Conservation (phyloP, 2,113 vertebrate genomes). For the Pangasianodon gigas region DNA sequence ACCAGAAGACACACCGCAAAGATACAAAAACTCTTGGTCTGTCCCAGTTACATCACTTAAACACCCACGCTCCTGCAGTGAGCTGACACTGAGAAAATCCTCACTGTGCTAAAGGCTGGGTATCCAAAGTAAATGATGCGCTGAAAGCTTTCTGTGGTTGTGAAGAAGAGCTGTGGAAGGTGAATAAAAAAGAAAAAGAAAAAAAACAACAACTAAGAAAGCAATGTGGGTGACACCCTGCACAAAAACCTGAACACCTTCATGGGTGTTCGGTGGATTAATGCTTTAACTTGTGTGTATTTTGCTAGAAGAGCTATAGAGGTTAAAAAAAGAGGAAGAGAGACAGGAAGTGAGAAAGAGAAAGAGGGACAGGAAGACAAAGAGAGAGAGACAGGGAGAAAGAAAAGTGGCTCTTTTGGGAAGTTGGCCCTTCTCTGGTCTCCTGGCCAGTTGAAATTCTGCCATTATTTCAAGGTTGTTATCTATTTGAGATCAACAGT, state of each 20-base stretch:
- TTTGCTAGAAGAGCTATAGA: neutral
- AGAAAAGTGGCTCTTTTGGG: conserved; percentile 57
- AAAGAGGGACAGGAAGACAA: neutral
- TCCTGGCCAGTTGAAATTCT: conserved; percentile 88
- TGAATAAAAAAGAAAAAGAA: conserved; percentile 20
- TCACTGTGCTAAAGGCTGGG: neutral
- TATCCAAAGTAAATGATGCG: neutral
- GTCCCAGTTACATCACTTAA: conserved; percentile 49
- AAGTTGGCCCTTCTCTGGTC: conserved; percentile 72
- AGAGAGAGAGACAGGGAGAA: conserved; percentile 15
- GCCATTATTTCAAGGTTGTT: conserved; percentile 96
- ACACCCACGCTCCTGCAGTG: conserved; percentile 30
- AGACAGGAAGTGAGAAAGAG: neutral
- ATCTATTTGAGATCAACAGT: conserved; percentile 91
- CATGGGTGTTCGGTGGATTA: conserved; percentile 10
- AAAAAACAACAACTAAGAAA: neutral
- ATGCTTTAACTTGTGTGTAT: conserved; percentile 41
- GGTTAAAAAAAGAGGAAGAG: neutral
- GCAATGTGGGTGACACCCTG: neutral
- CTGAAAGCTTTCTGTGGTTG: neutral
- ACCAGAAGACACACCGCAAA: conserved; percentile 15
- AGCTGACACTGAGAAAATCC: conserved; percentile 23
- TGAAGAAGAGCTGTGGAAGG: neutral
- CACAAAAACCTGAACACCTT: conserved; percentile 3
- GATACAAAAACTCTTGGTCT: conserved; percentile 34